A percentile compares a stretch with the other conserved stretches of the same genome.
Evolutionary conservation across 2,888 invertebrate genomes (phyloP).

Genomic region (Tortricodes alternella): DNA sequence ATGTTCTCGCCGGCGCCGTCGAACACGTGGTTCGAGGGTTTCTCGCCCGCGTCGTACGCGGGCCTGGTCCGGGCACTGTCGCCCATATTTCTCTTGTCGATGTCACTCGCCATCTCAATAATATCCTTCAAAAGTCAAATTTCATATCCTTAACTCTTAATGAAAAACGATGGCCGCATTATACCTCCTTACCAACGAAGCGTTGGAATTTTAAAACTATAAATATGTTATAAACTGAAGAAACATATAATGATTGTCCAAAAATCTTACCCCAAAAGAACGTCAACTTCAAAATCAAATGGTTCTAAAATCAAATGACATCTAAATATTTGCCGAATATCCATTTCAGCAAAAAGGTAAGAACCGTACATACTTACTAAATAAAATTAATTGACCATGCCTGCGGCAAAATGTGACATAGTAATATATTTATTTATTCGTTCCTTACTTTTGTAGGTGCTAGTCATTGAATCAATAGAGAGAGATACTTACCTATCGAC

Average conservation of each 20-base stretch:
- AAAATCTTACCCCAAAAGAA: conserved; percentile 46
- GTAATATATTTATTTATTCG: too few relatives aligned
- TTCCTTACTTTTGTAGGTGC: too few relatives aligned
- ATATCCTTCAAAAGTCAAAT: conserved; percentile 29
- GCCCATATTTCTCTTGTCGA: conserved; percentile 62
- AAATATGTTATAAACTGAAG: conserved; percentile 36
- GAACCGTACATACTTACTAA: too few relatives aligned
- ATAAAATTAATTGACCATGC: too few relatives aligned
- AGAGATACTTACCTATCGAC: too few relatives aligned
- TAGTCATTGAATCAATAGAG: too few relatives aligned
- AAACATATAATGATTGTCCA: conserved; percentile 41
- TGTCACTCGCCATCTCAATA: conserved; percentile 57
- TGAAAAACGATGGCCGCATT: not conserved
- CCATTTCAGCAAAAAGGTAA: too few relatives aligned
- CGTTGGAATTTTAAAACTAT: conserved; percentile 2
- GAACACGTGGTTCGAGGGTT: conserved; percentile 65
- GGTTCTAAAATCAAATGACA: conserved; percentile 37
- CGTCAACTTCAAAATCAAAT: conserved; percentile 37
- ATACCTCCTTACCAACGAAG: not conserved
- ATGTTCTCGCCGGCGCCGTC: conserved; percentile 74
- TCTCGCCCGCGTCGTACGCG: conserved; percentile 45
- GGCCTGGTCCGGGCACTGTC: conserved; percentile 61
- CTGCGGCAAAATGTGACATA: too few relatives aligned
- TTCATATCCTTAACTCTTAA: conserved; percentile 24
- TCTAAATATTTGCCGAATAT: not conserved